Percentiles rank a stretch among this genome's conserved stretches.
These are phyloP conservation scores for Heteropelma amictum DNA, from an alignment of 2,888 invertebrate species.

Conservation along the genomic window DNA sequence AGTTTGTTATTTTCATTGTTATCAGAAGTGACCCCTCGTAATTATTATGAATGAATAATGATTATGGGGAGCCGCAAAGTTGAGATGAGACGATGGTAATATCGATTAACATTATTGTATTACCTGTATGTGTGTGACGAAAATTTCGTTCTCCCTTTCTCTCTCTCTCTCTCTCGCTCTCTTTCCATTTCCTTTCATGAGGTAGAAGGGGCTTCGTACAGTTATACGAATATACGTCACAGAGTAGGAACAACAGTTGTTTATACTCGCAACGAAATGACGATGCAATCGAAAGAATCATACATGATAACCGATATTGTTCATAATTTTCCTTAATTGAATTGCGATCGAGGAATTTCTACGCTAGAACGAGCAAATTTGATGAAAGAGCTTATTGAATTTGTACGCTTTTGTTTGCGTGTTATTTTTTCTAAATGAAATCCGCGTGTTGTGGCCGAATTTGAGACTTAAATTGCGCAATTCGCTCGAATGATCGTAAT, in stretches of 20 bases:
- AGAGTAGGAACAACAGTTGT: constrained; percentile 13
- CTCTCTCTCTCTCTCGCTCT: background rate
- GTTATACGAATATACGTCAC: constrained; percentile 59
- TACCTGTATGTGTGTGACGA: background rate
- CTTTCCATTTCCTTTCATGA: constrained; percentile 55
- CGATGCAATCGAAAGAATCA: background rate
- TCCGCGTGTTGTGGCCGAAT: constrained; percentile 26
- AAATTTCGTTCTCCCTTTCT: background rate
- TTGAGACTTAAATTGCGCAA: constrained; percentile 35
- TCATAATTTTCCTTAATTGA: background rate
- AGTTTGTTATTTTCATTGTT: constrained; percentile 14
- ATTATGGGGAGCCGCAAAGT: constrained; percentile 37
- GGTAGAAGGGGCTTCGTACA: constrained; percentile 74
- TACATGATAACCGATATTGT: constrained; percentile 6
- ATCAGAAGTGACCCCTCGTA: constrained; percentile 22
- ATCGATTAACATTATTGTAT: constrained; percentile 43
- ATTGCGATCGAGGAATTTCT: constrained; percentile 15
- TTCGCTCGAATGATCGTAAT: constrained; percentile 7
- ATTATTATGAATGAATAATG: constrained; percentile 58
- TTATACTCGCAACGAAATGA: background rate
- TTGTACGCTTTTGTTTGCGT: constrained; percentile 12
- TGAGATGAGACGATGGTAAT: constrained; percentile 33
- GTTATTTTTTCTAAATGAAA: constrained; percentile 22
- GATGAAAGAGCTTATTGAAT: constrained; percentile 29
- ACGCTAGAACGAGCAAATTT: constrained; percentile 19